These are phyloP conservation scores for Helicoverpa armigera DNA, from an alignment of 1,140 invertebrate genomes.

Conservation along the genomic window DNA sequence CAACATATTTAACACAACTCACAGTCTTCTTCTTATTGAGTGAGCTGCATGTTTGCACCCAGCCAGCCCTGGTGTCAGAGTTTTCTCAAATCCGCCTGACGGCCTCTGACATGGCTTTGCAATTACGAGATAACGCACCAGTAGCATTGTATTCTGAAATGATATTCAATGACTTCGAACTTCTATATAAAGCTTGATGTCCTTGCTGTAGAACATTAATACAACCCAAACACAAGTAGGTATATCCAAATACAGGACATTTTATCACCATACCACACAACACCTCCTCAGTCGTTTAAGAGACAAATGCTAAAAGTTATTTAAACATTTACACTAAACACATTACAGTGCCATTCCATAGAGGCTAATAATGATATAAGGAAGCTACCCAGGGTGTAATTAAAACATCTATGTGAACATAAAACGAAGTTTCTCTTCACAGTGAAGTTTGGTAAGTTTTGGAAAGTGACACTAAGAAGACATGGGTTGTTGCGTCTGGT, in stretches of 20 bases:
- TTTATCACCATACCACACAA: slow-evolving; percentile 22
- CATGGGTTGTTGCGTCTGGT: background rate
- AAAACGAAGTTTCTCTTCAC: slow-evolving; percentile 14
- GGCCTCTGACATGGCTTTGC: no score
- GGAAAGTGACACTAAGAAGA: background rate
- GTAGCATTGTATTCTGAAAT: no score
- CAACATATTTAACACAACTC: no score
- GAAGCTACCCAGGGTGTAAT: slow-evolving; percentile 26
- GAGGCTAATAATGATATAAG: slow-evolving; percentile 36
- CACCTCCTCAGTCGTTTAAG: slow-evolving; percentile 10
- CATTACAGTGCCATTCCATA: slow-evolving; percentile 19
- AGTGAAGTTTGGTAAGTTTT: slow-evolving; percentile 14
- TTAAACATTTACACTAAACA: slow-evolving; percentile 7
- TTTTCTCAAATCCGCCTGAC: no score
- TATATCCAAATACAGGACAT: background rate
- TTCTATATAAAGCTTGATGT: no score
- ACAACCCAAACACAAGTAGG: slow-evolving; percentile 1
- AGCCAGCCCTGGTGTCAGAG: no score
- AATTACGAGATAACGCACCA: no score
- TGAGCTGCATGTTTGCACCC: no score
- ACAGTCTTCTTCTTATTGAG: no score
- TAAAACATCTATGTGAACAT: slow-evolving; percentile 37
- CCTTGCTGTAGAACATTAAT: background rate
- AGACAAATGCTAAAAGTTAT: slow-evolving; percentile 37
- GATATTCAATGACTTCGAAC: no score